phyloP scores from a whole-genome alignment of 2,113 vertebrate genomes.

The Anhinga rufa region DNA sequence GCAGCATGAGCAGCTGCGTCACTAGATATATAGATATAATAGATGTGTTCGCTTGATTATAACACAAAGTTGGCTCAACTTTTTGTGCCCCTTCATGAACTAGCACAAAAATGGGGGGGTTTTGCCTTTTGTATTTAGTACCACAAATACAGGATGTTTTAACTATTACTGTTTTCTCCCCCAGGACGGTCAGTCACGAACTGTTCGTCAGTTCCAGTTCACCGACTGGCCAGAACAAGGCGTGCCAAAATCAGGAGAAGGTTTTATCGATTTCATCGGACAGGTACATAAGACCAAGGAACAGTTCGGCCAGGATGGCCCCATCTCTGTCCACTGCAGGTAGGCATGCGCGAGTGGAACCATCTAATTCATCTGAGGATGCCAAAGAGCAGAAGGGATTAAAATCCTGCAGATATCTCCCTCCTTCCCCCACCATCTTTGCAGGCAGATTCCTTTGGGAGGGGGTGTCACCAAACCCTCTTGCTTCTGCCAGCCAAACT shows the following conservation, averaged over 20 bases:
- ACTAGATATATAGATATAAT: too few species aligned
- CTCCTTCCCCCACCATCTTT: neutral
- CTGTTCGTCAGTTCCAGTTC: constrained; percentile 98
- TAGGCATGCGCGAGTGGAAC: neutral
- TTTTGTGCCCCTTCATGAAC: neutral
- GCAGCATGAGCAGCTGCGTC: neutral
- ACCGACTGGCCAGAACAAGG: constrained; percentile 98
- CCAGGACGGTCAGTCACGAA: constrained; percentile 95
- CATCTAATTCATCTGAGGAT: fast-evolving
- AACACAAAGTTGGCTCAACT: neutral
- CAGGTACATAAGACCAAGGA: constrained; percentile 99
- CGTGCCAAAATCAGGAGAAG: constrained; percentile 95
- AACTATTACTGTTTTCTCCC: fast-evolving
- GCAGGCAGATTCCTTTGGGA: neutral
- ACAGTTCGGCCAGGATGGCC: constrained; percentile 98
- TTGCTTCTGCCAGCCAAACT: neutral
- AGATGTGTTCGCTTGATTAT: neutral
- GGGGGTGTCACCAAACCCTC: fast-evolving
- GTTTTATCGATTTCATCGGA: constrained; percentile 97
- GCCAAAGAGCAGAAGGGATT: neutral
- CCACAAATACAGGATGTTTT: neutral
- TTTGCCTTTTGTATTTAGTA: neutral
- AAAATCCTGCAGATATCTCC: neutral
- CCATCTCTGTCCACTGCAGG: constrained; percentile 99
- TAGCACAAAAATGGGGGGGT: neutral